Evolutionary conservation across 2,888 invertebrate genomes (phyloP).

Genomic region (Odiellus spinosus): DNA sequence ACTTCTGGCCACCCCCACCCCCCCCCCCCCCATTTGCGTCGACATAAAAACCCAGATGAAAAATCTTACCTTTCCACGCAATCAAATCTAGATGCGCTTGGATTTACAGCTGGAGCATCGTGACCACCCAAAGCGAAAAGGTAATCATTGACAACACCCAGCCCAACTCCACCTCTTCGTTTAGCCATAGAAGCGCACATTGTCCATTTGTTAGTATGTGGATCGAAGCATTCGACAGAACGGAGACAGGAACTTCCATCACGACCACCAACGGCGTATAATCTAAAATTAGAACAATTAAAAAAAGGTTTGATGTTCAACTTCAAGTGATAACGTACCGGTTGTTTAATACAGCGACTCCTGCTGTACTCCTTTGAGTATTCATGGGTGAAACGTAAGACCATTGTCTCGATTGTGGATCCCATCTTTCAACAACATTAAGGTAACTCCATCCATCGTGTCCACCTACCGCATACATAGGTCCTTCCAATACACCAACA

Average conservation of each 20-base stretch:
- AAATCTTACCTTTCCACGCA: conserved; percentile 34
- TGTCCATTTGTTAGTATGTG: conserved; percentile 63
- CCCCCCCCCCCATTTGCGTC: too few species aligned
- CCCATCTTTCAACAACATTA: conserved; percentile 85
- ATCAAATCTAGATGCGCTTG: conserved; percentile 48
- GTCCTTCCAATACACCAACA: conserved; percentile 52
- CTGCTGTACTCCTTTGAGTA: conserved; percentile 73
- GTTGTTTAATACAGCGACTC: conserved; percentile 67
- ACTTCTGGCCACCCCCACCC: too few species aligned
- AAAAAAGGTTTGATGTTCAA: background rate
- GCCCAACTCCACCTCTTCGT: conserved; percentile 73
- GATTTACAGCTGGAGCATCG: conserved; percentile 77
- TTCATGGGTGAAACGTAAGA: conserved; percentile 78
- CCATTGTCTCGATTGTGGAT: conserved; percentile 74
- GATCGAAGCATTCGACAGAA: conserved; percentile 74
- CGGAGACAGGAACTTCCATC: conserved; percentile 79
- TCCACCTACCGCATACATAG: conserved; percentile 85
- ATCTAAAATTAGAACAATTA: conserved; percentile 27
- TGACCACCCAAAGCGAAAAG: conserved; percentile 86
- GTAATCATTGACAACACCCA: conserved; percentile 70
- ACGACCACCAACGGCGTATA: conserved; percentile 83
- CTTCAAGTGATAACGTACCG: conserved; percentile 31
- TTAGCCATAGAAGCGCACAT: conserved; percentile 72
- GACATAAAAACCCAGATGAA: too few species aligned
- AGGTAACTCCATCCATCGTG: conserved; percentile 92